phyloP scores from a whole-genome alignment of 2,797 vertebrate genomes.

The Mormyrus hasselquistii region DNA sequence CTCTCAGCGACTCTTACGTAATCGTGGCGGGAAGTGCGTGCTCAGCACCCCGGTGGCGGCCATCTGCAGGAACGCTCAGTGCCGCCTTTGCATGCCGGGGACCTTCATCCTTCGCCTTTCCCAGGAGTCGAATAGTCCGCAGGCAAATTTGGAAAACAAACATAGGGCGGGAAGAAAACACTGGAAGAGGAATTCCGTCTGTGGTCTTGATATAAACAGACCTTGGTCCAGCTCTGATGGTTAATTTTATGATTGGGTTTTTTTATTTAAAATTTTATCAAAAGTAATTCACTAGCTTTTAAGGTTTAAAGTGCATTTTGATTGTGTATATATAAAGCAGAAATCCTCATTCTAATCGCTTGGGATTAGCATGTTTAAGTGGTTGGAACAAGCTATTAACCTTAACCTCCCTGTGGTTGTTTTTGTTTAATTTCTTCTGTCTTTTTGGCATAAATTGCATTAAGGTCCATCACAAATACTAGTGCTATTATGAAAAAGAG shows the following conservation, averaged over 20 bases:
- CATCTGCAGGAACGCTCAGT: neutral
- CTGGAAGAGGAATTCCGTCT: neutral
- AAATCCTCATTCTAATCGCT: neutral
- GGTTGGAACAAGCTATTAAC: neutral
- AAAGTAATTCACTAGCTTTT: neutral
- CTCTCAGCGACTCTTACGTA: neutral
- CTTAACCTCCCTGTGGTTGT: neutral
- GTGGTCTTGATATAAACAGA: neutral
- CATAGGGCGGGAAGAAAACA: neutral
- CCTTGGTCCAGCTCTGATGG: neutral
- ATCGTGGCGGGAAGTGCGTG: neutral
- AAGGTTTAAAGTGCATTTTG: neutral
- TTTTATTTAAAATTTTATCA: neutral
- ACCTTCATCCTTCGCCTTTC: conserved; percentile 13
- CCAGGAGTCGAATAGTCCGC: neutral
- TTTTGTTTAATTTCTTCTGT: neutral
- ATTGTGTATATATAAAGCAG: neutral
- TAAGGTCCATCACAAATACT: neutral
- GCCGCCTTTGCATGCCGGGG: neutral
- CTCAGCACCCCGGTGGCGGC: neutral
- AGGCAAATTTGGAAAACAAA: conserved; percentile 18
- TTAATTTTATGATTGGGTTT: neutral
- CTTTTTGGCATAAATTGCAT: neutral
- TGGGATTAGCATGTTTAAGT: neutral
- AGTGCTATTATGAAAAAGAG: neutral